Evolutionary conservation across 2,797 vertebrate genomes (phyloP).

Genomic region (Echeneis naucrates): DNA sequence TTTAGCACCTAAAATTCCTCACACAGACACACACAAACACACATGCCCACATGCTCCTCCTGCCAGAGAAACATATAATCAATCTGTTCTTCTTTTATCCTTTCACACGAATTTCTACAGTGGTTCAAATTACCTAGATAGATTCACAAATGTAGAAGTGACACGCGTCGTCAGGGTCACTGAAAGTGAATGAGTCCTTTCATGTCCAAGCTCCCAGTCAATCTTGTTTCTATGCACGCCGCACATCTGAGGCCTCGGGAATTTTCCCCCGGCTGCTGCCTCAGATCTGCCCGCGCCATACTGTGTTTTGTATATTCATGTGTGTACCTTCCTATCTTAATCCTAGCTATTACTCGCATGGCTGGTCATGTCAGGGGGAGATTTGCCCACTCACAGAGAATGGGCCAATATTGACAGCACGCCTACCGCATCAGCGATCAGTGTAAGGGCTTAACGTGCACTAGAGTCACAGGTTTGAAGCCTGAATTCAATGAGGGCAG

Average conservation of each 20-base stretch:
- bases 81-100: conserved; percentile 20
- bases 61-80: conserved; percentile 21
- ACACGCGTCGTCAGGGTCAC: conserved; percentile 56
- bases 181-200: conserved; percentile 62
- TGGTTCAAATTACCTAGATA: conserved; percentile 54
- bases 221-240: conserved; percentile 56
- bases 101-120: conserved; percentile 30
- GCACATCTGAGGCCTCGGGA: conserved; percentile 58
- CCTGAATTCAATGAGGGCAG: conserved; percentile 61
- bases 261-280: conserved; percentile 67
- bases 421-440: conserved; percentile 78
- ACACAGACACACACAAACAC: not conserved
- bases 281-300: conserved; percentile 46
- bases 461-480: conserved; percentile 58
- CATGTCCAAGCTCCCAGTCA: conserved; percentile 65
- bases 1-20: conserved; percentile 28
- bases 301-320: conserved; percentile 82
- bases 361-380: conserved; percentile 81
- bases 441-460: conserved; percentile 70
- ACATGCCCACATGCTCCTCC: too few species aligned
- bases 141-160: conserved; percentile 48
- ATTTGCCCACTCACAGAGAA: conserved; percentile 82
- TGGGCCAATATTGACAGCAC: conserved; percentile 84
- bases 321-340: conserved; percentile 84
- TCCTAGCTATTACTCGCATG: conserved; percentile 85